Base-by-base conservation (phyloP, 2,797 vertebrate genomes). In the Centropyge bicolor region DNA sequence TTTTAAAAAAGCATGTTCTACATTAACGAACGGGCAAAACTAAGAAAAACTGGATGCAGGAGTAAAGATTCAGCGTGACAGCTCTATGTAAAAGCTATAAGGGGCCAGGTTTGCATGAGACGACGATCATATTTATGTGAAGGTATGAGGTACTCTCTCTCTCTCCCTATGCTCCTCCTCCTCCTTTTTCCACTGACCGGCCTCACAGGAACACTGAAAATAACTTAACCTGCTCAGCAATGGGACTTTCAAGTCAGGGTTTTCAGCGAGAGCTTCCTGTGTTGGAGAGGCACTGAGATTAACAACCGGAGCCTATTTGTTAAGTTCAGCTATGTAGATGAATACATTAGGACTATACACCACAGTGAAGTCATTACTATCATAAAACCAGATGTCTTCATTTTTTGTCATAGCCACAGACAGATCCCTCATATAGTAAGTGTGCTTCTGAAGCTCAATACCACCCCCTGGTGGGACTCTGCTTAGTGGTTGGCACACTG, bases 381-480 rank as follows among this genome's bases (percentile, higher is more conserved):
- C 88, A 91, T 88, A 88, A 89, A 91, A 87, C 85, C 90, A 94
- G 92, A 93, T 91, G 92, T 93, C 90, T 92, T 93, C 78, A 70
- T 94, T 88, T 89, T 88, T 83, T 86, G 86, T 90, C 90, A 92
- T 52, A 73, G 80, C 65, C 83, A 81, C 84, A 90, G 83, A 92
- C 90, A 76, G 78, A 90, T 80, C 84, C 78, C 74, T 88, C 85
- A 86, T 72, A 74, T 46, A 38, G 54, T 51, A 70, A 63, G 70
- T 64, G 60, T 20, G 81, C 60, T 92, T 92, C 56, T 91, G 93
- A 92, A 95, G 97, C 97, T 95, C 97, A 96, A 97, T 95, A 97
- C 84, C 96, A 96, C 97, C 97, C 96, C 96, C 97, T 96, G 96
- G 97, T 97, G 97, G 97, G 81, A 79, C 75, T 83, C 77, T 40